Conservation (phyloP, 2,113 vertebrate species). For the Peromyscus maniculatus region DNA sequence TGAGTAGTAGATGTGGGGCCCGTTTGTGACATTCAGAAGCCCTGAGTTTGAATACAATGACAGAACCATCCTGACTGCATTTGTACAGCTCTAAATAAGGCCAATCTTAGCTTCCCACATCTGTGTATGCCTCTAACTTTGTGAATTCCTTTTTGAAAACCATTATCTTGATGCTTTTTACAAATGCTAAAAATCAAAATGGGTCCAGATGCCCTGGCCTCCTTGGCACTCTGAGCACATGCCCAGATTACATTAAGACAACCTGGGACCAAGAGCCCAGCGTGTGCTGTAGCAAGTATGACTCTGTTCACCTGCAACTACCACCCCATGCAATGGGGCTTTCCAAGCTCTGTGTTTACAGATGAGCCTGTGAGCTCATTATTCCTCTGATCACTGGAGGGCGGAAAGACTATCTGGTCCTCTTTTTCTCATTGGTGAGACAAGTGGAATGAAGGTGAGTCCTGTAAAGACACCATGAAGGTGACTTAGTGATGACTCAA, state of each 20-base stretch:
- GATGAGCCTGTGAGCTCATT: neutral
- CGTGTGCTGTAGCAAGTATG: neutral
- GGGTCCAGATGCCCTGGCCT: neutral
- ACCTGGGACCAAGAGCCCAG: neutral
- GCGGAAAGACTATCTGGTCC: neutral
- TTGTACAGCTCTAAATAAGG: constrained; percentile 1
- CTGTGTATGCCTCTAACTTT: neutral
- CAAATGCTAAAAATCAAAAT: constrained; percentile 19
- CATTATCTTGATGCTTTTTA: neutral
- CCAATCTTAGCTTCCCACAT: neutral
- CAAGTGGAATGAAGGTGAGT: neutral
- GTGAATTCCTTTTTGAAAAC: neutral
- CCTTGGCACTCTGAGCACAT: neutral
- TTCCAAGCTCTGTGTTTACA: neutral
- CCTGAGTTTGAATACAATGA: neutral
- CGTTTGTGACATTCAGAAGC: neutral
- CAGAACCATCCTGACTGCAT: neutral
- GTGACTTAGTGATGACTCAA: constrained; percentile 4
- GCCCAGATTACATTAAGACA: neutral
- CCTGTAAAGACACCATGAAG: neutral
- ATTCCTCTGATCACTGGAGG: neutral
- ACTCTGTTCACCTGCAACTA: neutral
- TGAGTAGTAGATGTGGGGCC: neutral
- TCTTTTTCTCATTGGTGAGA: neutral
- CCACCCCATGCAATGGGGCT: accelerated